Evolutionary conservation across 2,888 invertebrate genomes (phyloP), one percentile per base, ranked within the genome.

Genomic region (Rhaphigaster nebulosa): DNA sequence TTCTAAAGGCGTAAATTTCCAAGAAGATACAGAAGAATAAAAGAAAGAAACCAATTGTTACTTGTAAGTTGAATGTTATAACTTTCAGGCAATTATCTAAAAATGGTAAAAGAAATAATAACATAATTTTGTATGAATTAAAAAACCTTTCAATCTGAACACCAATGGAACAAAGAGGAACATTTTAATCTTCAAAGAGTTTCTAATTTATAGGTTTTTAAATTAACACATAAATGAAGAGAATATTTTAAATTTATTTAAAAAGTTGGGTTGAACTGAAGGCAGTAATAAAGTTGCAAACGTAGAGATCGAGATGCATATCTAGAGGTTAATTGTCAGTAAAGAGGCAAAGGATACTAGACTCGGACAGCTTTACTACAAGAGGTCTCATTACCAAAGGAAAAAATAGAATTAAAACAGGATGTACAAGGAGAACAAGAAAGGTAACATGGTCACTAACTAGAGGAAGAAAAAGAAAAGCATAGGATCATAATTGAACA

Each of bases 391-490:
- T 76, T 76, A 8, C 20, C 13, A 1, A 38, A 76, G 70, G 26
- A 76, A 76, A 76, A 38, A n/a, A 76, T 76, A 23, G 34, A 38
- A 38, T 76, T 76, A 76, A 76, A 76, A 38, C 70, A 76, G 70
- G 70, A 76, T 76, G 34, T 76, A 12, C n/a, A 4, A 29, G 29
- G 3, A 76, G 23, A n/a, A n/a, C n/a, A 76, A 76, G 20, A 38
- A 76, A 76, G 70, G 70, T 76, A 76, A 76, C 34, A 76, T 76
- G 70, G 70, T 76, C 34, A 76, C 70, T 76, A 76, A 76, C 70
- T 38, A 76, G 70, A 23, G 18, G n/a, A 60, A 60, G 12, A n/a
- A n/a, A n/a, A n/a, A 60, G n/a, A 18, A 76, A 76, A 38, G 70
- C 20, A 50, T n/a, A 50, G 45, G 84, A 84, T 84, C 41, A 84